Evolutionary conservation across 1,140 invertebrate species (phyloP).

Genomic region (Zaprionus inermis): DNA sequence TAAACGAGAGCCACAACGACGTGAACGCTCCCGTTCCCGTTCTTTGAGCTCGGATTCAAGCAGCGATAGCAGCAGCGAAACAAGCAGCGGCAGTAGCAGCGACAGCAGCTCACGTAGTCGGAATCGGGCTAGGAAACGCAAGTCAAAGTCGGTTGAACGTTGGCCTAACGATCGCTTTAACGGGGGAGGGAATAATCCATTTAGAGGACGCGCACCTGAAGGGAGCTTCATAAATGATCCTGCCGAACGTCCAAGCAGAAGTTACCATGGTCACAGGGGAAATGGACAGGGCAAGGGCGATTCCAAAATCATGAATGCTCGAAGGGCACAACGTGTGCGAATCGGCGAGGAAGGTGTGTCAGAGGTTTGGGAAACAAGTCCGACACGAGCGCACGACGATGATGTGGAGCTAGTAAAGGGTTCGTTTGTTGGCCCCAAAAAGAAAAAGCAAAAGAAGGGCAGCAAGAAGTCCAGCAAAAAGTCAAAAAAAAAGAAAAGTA

Average conservation of each 20-base stretch:
- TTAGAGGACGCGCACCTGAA: slow-evolving; percentile 56
- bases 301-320: slow-evolving; percentile 86
- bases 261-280: slow-evolving; percentile 43
- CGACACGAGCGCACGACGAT: slow-evolving; percentile 85
- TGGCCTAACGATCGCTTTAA: slow-evolving; percentile 84
- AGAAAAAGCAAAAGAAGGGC: slow-evolving; percentile 85
- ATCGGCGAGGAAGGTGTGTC: slow-evolving; percentile 89
- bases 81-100: slow-evolving; percentile 20
- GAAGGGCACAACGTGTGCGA: slow-evolving; percentile 89
- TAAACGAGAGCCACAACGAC: slow-evolving; percentile 16
- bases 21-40: slow-evolving; percentile 25
- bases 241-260: slow-evolving; percentile 38
- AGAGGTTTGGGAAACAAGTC: slow-evolving; percentile 90
- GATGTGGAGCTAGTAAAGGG: slow-evolving; percentile 73
- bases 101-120: slow-evolving; percentile 26
- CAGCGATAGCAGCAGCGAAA: slow-evolving; percentile 39
- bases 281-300: slow-evolving; percentile 40
- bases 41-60: slow-evolving; percentile 38
- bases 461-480: slow-evolving; percentile 86
- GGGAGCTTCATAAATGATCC: slow-evolving; percentile 68
- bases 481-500: slow-evolving; percentile 85
- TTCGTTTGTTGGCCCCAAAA: slow-evolving; percentile 85
- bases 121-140: slow-evolving; percentile 3
- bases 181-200: slow-evolving; percentile 69
- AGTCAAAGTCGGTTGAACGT: slow-evolving; percentile 64